Percentiles rank a stretch among this genome's conserved stretches.
Evolutionary conservation across 2,797 vertebrate genomes (phyloP).

Genomic region (Myotis myotis): DNA sequence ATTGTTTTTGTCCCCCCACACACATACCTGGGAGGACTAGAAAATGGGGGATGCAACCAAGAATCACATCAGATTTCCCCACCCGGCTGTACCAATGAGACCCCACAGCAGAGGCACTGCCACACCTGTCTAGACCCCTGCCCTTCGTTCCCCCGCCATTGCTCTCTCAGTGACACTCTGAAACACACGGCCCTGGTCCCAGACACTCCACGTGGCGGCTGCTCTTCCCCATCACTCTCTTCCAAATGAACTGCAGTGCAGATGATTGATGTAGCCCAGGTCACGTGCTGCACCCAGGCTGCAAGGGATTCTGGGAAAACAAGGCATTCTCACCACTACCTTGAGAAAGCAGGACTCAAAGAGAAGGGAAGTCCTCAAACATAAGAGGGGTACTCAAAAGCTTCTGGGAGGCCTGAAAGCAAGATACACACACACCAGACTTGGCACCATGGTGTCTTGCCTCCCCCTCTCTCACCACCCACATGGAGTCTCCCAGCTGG

Average conservation of each 20-base stretch:
- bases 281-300: neutral
- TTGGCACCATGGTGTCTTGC: neutral
- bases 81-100: neutral
- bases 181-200: neutral
- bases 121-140: neutral
- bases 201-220: neutral
- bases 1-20: neutral
- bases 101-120: neutral
- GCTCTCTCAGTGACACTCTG: neutral
- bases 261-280: neutral
- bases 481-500: neutral
- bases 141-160: neutral
- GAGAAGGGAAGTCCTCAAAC: neutral
- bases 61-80: neutral
- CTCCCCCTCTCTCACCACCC: neutral
- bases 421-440: neutral
- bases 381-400: neutral
- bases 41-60: neutral
- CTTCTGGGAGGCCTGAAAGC: neutral
- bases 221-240: neutral
- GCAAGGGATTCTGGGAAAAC: neutral
- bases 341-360: neutral
- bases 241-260: neutral
- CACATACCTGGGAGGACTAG: neutral
- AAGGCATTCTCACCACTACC: neutral